A percentile compares a stretch with the other conserved stretches of the same genome.
Evolutionary conservation across 30 jellyfish, hydroid and myxozoan species (phyloP).

Genomic region (Aurelia sp.): DNA sequence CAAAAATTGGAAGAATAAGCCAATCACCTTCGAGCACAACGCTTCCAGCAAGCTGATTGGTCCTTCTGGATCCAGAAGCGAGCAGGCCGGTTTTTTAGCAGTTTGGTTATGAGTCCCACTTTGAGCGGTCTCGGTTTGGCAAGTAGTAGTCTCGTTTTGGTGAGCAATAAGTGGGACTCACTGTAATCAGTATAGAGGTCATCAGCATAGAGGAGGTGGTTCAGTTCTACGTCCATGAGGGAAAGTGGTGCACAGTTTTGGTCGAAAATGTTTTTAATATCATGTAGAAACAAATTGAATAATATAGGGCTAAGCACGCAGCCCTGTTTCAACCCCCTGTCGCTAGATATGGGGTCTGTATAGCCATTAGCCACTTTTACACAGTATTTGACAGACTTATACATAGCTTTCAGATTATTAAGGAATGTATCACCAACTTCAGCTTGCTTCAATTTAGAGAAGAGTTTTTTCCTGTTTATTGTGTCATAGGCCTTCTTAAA

Average conservation of each 20-base stretch:
- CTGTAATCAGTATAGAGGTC: too few species aligned
- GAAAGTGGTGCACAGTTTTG: conserved; percentile 5
- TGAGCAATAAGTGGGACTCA: too few species aligned
- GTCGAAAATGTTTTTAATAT: background rate
- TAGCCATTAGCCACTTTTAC: background rate
- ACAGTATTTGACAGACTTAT: background rate
- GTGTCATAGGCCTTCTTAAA: conserved; percentile 40
- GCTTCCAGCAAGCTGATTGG: too few species aligned
- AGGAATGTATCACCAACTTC: background rate
- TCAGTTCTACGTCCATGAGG: background rate
- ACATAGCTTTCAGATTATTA: background rate
- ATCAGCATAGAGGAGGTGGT: background rate
- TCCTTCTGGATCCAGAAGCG: too few species aligned
- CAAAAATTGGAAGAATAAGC: too few species aligned
- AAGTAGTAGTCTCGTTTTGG: too few species aligned
- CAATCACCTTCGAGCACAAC: too few species aligned
- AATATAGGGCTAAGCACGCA: conserved; percentile 22
- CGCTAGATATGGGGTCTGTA: background rate
- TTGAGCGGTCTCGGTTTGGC: too few species aligned
- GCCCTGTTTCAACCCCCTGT: conserved; percentile 27
- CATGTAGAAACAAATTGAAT: background rate
- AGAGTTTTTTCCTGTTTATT: background rate
- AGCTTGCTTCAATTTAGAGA: background rate
- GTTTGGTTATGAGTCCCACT: too few species aligned
- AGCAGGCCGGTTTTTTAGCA: too few species aligned